A percentile compares a stretch with the other conserved stretches of the same genome.
Conservation (phyloP, 2,797 vertebrate genomes). For the Gallirallus australis region DNA sequence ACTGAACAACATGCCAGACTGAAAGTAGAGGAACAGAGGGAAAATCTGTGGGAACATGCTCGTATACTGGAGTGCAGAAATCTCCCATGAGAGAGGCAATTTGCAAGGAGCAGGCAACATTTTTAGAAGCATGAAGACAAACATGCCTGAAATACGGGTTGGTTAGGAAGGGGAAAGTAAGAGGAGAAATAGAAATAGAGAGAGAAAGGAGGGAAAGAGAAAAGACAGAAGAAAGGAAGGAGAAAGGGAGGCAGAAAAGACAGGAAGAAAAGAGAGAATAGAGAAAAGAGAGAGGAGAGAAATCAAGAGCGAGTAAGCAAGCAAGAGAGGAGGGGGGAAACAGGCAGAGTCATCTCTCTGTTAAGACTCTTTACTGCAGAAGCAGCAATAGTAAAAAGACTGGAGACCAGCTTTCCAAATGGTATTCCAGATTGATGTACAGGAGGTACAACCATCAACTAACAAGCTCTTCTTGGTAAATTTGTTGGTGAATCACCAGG, state of each 20-base stretch:
- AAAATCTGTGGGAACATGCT: not conserved
- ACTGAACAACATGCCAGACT: not conserved
- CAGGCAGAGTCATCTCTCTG: not conserved
- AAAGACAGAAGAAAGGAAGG: fast-evolving
- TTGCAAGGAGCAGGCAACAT: not conserved
- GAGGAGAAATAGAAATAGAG: not conserved
- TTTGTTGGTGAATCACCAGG: not conserved
- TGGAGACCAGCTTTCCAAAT: not conserved
- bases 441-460: not conserved
- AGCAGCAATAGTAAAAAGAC: not conserved
- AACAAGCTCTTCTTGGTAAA: not conserved
- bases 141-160: not conserved
- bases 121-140: not conserved
- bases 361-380: not conserved
- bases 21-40: not conserved
- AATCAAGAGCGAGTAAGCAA: no score
- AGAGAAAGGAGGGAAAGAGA: fast-evolving
- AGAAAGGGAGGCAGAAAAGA: fast-evolving
- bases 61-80: not conserved
- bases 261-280: fast-evolving
- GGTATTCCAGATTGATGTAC: not conserved
- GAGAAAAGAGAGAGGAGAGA: fast-evolving
- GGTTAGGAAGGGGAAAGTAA: not conserved
- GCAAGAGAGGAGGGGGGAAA: no score
- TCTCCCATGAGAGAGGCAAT: not conserved